These are phyloP conservation scores for Phainopepla nitens DNA, from an alignment of 2,113 vertebrate species.

Conservation along the genomic window DNA sequence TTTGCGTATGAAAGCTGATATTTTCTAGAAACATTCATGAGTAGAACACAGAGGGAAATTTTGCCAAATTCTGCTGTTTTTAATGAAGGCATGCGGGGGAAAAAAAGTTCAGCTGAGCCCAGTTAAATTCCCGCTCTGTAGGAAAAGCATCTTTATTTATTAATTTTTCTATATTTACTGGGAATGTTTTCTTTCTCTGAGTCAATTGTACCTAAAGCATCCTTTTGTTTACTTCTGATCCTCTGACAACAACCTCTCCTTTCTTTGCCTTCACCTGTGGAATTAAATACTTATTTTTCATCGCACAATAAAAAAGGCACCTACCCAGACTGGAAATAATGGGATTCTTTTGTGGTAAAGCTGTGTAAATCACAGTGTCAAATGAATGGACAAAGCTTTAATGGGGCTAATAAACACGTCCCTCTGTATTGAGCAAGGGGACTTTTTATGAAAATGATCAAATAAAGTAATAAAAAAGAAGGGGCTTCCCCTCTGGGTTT, in stretches of 20 bases:
- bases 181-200: conserved; percentile 23
- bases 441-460: conserved; percentile 59
- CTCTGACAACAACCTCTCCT: neutral
- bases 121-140: conserved; percentile 5
- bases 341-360: conserved; percentile 48
- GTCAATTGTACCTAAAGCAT: conserved; percentile 41
- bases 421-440: conserved; percentile 34
- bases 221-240: conserved; percentile 26
- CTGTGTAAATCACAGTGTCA: conserved; percentile 61
- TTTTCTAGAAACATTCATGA: conserved; percentile 69
- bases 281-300: conserved; percentile 22
- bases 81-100: conserved; percentile 1
- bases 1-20: conserved; percentile 66
- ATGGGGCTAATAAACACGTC: conserved; percentile 58
- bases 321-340: conserved; percentile 24
- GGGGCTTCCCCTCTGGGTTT: conserved; percentile 62
- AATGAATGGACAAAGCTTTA: conserved; percentile 60
- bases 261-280: conserved; percentile 13
- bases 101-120: conserved; percentile 39
- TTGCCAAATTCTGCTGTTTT: conserved; percentile 59
- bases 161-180: conserved; percentile 43
- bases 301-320: neutral
- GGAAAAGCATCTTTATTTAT: conserved; percentile 32
- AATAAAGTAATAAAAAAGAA: conserved; percentile 64
- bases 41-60: conserved; percentile 59